phyloP scores from a whole-genome alignment of 1,140 invertebrate genomes.

The Caenorhabditis brenneri region DNA sequence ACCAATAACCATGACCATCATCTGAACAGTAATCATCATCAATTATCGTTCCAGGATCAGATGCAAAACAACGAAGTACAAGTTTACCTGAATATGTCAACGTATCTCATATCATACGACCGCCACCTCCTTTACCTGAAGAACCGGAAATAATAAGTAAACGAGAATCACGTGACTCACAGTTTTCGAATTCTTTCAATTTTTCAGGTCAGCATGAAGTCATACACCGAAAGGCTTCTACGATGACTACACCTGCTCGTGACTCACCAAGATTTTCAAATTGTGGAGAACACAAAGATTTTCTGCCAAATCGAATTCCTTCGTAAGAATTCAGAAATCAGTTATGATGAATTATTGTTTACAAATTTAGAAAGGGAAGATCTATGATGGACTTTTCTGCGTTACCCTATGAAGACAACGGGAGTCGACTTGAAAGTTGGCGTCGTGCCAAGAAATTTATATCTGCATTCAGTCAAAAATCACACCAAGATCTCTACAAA shows the following conservation, averaged over 20 bases:
- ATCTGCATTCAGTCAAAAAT: constrained; percentile 25
- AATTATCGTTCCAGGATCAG: background rate
- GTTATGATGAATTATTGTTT: background rate
- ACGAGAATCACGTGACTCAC: background rate
- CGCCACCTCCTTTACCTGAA: background rate
- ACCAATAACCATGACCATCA: too few species aligned
- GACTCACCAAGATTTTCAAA: constrained; percentile 2
- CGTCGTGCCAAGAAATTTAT: constrained; percentile 18
- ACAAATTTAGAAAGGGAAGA: background rate
- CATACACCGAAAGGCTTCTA: constrained; percentile 14
- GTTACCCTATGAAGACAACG: background rate
- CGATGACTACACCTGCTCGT: constrained; percentile 2
- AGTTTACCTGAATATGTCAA: constrained; percentile 33
- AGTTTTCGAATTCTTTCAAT: background rate
- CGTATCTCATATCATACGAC: background rate
- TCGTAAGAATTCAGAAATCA: constrained; percentile 7
- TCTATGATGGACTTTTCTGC: constrained; percentile 25
- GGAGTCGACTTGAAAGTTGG: constrained; percentile 3
- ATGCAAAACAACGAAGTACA: constrained; percentile 27
- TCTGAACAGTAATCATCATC: background rate
- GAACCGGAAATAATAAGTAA: background rate
- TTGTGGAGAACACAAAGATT: constrained; percentile 36
- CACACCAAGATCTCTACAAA: constrained; percentile 28
- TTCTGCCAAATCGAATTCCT: background rate
- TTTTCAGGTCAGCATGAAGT: constrained; percentile 26